phyloP scores from a whole-genome alignment of 30 jellyfish, hydroid and myxozoan genomes.

The Calvadosia cruxmelitensis region DNA sequence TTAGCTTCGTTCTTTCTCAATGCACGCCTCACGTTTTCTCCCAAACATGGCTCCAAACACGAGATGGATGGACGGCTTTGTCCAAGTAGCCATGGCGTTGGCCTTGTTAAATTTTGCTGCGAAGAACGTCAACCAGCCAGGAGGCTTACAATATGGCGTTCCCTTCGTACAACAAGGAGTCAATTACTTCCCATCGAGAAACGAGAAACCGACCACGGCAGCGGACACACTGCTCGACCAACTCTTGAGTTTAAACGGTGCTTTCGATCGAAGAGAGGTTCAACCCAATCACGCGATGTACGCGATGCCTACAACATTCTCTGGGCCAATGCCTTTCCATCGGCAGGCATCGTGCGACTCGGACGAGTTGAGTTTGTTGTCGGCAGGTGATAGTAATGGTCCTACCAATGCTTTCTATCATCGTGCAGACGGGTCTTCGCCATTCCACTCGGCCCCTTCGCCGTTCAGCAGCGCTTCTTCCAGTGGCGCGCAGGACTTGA shows the following conservation, averaged over 20 bases:
- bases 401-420: neutral
- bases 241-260: neutral
- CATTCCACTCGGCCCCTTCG: neutral
- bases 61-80: neutral
- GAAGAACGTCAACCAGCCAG: neutral
- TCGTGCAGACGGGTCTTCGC: neutral
- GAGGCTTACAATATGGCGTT: neutral
- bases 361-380: neutral
- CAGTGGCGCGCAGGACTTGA: neutral
- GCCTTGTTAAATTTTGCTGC: neutral
- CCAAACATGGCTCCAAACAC: neutral
- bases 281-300: neutral
- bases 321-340: conserved; percentile 1
- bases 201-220: neutral
- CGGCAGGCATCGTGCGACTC: conserved; percentile 1
- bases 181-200: neutral
- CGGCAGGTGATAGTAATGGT: neutral
- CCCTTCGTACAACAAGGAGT: neutral
- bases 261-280: neutral
- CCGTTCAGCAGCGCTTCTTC: neutral
- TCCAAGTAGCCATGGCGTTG: neutral
- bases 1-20: too few species aligned
- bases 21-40: too few species aligned
- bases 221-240: neutral
- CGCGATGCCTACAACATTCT: neutral